Conservation (phyloP, 2,888 invertebrate genomes). For the Netelia fuscicornis region DNA sequence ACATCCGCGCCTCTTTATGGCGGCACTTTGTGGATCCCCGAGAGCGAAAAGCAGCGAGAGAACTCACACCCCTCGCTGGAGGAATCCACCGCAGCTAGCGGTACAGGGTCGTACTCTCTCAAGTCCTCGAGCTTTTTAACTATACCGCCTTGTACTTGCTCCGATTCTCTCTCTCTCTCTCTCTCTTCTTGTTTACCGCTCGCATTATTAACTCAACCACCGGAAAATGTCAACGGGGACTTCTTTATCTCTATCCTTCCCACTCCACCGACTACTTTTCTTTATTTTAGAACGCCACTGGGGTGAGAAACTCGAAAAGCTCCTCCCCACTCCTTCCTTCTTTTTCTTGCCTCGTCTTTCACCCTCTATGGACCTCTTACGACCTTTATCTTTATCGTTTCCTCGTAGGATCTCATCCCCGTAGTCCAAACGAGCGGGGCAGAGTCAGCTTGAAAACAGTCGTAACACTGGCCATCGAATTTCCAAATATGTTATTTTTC, state of each 20-base stretch:
- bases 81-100: conserved; percentile 48
- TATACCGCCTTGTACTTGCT: conserved; percentile 26
- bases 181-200: conserved; percentile 79
- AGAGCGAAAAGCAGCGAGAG: conserved; percentile 52
- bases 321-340: background rate
- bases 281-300: conserved; percentile 76
- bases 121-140: conserved; percentile 42
- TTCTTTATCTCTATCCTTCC: conserved; percentile 78
- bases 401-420: conserved; percentile 32
- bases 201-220: conserved; percentile 84
- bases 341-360: conserved; percentile 55
- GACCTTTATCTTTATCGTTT: conserved; percentile 65
- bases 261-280: conserved; percentile 71
- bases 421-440: conserved; percentile 36
- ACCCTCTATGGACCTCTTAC: conserved; percentile 65
- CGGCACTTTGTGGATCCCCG: conserved; percentile 79
- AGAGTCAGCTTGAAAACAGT: background rate
- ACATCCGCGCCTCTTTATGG: conserved; percentile 83
- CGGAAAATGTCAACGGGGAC: conserved; percentile 83
- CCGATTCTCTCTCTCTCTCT: conserved; percentile 32
- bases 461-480: conserved; percentile 11
- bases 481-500: background rate
- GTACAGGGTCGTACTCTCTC: conserved; percentile 39
- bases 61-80: conserved; percentile 57
- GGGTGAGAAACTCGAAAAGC: conserved; percentile 44